These are phyloP conservation scores for Heptranchias perlo DNA, from an alignment of 2,113 vertebrate genomes.

Conservation along the genomic window DNA sequence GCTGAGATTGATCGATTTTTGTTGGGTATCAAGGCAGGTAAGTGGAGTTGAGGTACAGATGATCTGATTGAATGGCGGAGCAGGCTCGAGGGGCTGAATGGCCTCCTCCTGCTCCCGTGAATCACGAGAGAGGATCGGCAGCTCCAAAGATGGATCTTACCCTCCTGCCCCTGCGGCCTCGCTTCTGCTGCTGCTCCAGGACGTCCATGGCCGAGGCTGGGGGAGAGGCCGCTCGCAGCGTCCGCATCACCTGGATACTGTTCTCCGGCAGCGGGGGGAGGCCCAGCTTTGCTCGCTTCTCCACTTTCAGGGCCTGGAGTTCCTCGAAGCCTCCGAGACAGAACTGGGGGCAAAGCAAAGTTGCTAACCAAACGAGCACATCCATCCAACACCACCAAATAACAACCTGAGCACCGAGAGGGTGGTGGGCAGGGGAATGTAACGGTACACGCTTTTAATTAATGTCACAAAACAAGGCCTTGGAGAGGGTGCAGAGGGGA, in stretches of 20 bases:
- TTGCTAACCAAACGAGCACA: neutral
- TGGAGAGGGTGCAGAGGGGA: too few species aligned
- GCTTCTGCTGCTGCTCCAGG: constrained; percentile 80
- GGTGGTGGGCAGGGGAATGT: neutral
- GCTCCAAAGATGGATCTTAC: constrained; percentile 50
- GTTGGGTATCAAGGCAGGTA: neutral
- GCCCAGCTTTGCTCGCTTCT: constrained; percentile 63
- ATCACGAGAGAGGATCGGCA: neutral
- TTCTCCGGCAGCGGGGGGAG: constrained; percentile 79
- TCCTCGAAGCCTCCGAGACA: constrained; percentile 88
- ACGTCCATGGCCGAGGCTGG: constrained; percentile 84
- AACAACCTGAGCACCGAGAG: neutral
- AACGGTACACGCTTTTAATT: neutral
- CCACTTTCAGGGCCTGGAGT: constrained; percentile 77
- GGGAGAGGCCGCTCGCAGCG: constrained; percentile 83
- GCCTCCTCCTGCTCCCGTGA: neutral
- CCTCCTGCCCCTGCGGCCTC: constrained; percentile 77
- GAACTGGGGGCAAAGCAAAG: constrained; percentile 60
- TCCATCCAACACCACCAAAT: neutral
- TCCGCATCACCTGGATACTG: constrained; percentile 86
- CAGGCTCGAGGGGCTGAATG: neutral
- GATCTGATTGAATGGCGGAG: neutral
- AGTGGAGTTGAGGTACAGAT: neutral
- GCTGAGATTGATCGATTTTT: neutral
- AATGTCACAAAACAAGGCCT: neutral